phyloP scores from a whole-genome alignment of 2,797 vertebrate genomes.

The Oreochromis mossambicus region DNA sequence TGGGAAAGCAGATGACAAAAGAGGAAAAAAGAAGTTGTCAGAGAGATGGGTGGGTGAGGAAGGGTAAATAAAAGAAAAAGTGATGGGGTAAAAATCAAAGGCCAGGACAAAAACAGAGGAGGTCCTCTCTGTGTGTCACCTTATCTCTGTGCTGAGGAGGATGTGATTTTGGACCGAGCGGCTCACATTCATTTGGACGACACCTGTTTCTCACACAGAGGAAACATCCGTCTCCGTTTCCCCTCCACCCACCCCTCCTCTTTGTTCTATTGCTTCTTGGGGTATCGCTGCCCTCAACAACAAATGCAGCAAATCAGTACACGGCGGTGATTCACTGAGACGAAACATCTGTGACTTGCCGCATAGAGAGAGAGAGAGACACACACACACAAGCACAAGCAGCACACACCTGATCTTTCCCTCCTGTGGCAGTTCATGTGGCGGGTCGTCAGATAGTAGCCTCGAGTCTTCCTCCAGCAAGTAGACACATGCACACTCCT shows the following conservation, averaged over 20 bases:
- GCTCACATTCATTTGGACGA: conserved; percentile 26
- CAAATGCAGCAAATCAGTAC: conserved; percentile 8
- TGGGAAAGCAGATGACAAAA: conserved; percentile 27
- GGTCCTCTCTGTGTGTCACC: neutral
- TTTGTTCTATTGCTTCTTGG: neutral
- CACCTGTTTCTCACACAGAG: conserved; percentile 37
- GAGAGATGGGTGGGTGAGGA: neutral
- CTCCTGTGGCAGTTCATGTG: conserved; percentile 82
- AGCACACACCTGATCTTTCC: conserved; percentile 83
- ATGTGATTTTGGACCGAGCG: neutral
- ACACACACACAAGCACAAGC: neutral
- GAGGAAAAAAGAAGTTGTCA: neutral
- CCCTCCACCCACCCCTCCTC: neutral
- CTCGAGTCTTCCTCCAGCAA: conserved; percentile 77
- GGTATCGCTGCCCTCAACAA: neutral
- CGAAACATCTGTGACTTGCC: conserved; percentile 1
- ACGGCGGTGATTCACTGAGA: neutral
- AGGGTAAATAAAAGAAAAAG: neutral
- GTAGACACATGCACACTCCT: conserved; percentile 86
- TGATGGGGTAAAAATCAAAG: neutral
- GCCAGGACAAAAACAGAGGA: neutral
- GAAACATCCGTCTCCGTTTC: neutral
- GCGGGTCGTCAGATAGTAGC: conserved; percentile 81
- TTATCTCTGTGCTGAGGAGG: conserved; percentile 3
- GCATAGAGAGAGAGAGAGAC: neutral